Percentiles rank a stretch among this genome's conserved stretches.
These are phyloP conservation scores for Tryphoninae sp. DNA, from an alignment of 2,888 invertebrate genomes.

Conservation along the genomic window DNA sequence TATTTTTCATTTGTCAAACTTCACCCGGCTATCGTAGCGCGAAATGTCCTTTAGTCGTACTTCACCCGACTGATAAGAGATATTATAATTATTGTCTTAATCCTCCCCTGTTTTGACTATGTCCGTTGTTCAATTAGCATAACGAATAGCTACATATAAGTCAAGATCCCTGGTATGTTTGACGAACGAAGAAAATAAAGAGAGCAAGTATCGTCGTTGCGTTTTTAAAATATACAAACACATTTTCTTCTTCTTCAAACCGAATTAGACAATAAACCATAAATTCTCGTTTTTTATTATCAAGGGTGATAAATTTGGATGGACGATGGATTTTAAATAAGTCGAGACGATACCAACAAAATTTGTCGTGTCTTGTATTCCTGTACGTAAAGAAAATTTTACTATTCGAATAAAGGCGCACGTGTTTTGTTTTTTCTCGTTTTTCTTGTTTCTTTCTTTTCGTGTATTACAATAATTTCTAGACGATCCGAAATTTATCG, in stretches of 20 bases:
- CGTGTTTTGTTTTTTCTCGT: background rate
- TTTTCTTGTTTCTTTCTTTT: slow-evolving; percentile 9
- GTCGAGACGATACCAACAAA: slow-evolving; percentile 7
- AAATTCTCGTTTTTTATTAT: slow-evolving; percentile 5
- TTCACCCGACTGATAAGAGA: slow-evolving; percentile 37
- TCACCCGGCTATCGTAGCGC: slow-evolving; percentile 36
- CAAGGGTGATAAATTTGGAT: background rate
- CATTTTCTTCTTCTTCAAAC: background rate
- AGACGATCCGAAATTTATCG: slow-evolving; percentile 42
- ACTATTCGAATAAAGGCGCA: slow-evolving; percentile 47
- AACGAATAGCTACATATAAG: slow-evolving; percentile 37
- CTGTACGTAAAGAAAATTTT: slow-evolving; percentile 61
- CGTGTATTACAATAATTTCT: slow-evolving; percentile 58
- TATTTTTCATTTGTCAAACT: background rate
- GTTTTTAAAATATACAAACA: background rate
- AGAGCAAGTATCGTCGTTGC: slow-evolving; percentile 48
- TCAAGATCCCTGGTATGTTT: slow-evolving; percentile 44
- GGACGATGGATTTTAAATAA: slow-evolving; percentile 30
- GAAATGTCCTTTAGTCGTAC: slow-evolving; percentile 43
- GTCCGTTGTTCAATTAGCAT: slow-evolving; percentile 50
- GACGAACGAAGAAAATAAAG: slow-evolving; percentile 54
- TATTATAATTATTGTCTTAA: slow-evolving; percentile 46
- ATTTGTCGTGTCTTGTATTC: slow-evolving; percentile 51
- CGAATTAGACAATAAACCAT: background rate
- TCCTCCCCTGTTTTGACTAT: slow-evolving; percentile 40